Conservation (phyloP, 37 sponge, comb jelly and placozoan genomes). For the Beroe forskalii region DNA sequence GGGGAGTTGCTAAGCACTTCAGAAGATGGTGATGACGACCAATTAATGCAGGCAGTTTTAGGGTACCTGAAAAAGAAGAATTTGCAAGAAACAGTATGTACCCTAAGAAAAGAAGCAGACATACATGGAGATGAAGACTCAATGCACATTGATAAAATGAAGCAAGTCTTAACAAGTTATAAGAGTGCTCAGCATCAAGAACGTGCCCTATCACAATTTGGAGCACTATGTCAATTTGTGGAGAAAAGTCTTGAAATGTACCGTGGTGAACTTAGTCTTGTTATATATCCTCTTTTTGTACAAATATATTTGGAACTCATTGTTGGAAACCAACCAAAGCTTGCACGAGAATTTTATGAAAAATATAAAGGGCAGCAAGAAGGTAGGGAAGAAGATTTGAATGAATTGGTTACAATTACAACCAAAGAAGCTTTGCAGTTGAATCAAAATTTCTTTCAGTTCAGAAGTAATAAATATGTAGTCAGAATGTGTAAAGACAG, state of each 20-base stretch:
- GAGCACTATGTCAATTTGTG: slow-evolving; percentile 53
- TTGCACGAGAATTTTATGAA: slow-evolving; percentile 47
- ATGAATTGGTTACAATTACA: slow-evolving; percentile 27
- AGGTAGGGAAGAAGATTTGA: slow-evolving; percentile 16
- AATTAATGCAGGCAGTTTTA: slow-evolving; percentile 47
- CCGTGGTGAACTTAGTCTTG: slow-evolving; percentile 52
- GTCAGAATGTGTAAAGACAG: slow-evolving; percentile 59
- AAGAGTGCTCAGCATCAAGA: slow-evolving; percentile 64
- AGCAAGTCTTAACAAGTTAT: slow-evolving; percentile 44
- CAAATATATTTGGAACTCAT: slow-evolving; percentile 47
- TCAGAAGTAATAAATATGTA: slow-evolving; percentile 53
- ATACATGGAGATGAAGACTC: slow-evolving; percentile 59
- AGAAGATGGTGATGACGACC: background rate
- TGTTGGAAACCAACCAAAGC: slow-evolving; percentile 16
- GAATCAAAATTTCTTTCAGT: slow-evolving; percentile 18
- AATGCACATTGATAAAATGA: slow-evolving; percentile 58
- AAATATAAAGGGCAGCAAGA: slow-evolving; percentile 57
- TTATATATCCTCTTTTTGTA: slow-evolving; percentile 57
- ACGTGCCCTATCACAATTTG: slow-evolving; percentile 48
- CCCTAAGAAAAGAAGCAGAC: slow-evolving; percentile 52
- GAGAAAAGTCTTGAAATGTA: slow-evolving; percentile 63
- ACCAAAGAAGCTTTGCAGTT: slow-evolving; percentile 30
- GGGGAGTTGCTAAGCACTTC: background rate
- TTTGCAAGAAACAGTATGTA: background rate
- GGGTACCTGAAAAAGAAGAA: slow-evolving; percentile 59